Evolutionary conservation across 2,888 invertebrate genomes (phyloP), one percentile per base, ranked within the genome.

Genomic region (Andrena camellia): DNA sequence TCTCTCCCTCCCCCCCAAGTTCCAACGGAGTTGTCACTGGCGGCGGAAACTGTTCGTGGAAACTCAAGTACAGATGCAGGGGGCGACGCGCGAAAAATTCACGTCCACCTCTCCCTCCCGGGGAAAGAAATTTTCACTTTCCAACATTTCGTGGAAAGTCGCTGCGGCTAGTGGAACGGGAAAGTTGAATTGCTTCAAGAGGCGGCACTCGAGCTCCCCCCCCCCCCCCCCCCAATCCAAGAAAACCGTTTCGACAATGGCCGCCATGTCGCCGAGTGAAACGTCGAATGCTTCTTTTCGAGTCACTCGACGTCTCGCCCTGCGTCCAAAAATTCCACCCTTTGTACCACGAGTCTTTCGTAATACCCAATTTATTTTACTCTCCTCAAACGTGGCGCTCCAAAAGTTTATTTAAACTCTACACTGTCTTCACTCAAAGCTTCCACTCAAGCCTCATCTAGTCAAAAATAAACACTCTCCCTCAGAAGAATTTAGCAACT

Each of bases 101-200:
- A 6, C 64, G n/a, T 72, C 6, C 50, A 10, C 2, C 0, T 0
- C 31, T 7, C 1, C 13, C n/a, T 2, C 2, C 3, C 2, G 20
- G 31, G 13, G n/a, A 52, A 26, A 60, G 74, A 29, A 10, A 50
- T 64, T 62, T 29, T 54, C 57, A 31, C 10, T 54, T 77, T 50
- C 26, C 23, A 23, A n/a, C n/a, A 23, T n/a, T 26, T 57, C 26
- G n/a, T 10, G 8, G 66, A 17, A 33, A 68, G 31, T 68, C 67
- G n/a, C 13, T 4, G 6, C 13, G 17, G 17, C 68, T 26, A 67
- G 60, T 67, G 33, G 60, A 48, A 54, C 77, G 62, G 5, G 54
- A 67, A 78, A 77, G 68, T 78, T 68, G 77, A 77, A 76, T 63
- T 67, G 78, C 26, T 48, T 33, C 26, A 31, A 77, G 68, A 63